A percentile compares a stretch with the other conserved stretches of the same genome.
These are phyloP conservation scores for Elaphurus davidianus DNA, from an alignment of 2,113 vertebrate genomes.

Conservation along the genomic window DNA sequence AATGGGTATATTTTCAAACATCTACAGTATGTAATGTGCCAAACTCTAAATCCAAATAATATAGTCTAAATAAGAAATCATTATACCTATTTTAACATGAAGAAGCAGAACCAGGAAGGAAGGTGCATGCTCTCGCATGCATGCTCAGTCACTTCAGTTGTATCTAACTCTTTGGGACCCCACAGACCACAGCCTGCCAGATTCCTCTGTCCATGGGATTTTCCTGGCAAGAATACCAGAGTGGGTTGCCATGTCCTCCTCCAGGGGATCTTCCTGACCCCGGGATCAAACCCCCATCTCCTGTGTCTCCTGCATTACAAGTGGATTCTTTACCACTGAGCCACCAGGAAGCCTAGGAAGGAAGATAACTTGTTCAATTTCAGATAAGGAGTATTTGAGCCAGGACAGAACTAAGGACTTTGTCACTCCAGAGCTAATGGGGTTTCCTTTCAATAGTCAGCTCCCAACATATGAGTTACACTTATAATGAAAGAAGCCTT, in stretches of 20 bases:
- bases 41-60: not conserved
- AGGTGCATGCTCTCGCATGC: not conserved
- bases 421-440: not conserved
- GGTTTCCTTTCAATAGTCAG: not conserved
- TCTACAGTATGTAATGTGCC: not conserved
- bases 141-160: not conserved
- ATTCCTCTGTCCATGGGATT: not conserved
- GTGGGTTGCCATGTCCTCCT: not conserved
- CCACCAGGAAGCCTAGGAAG: not conserved
- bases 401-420: not conserved
- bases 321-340: not conserved
- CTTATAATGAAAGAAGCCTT: not conserved
- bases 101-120: not conserved
- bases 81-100: not conserved
- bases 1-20: not conserved
- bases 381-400: not conserved
- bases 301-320: not conserved
- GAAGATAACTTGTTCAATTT: not conserved
- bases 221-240: not conserved
- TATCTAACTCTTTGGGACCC: not conserved
- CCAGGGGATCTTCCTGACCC: not conserved
- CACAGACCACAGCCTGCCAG: not conserved
- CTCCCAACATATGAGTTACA: not conserved
- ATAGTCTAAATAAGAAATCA: not conserved
- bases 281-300: not conserved